These are phyloP conservation scores for Ctenosaura bakeri DNA, from an alignment of 2,797 vertebrate species.

Conservation along the genomic window DNA sequence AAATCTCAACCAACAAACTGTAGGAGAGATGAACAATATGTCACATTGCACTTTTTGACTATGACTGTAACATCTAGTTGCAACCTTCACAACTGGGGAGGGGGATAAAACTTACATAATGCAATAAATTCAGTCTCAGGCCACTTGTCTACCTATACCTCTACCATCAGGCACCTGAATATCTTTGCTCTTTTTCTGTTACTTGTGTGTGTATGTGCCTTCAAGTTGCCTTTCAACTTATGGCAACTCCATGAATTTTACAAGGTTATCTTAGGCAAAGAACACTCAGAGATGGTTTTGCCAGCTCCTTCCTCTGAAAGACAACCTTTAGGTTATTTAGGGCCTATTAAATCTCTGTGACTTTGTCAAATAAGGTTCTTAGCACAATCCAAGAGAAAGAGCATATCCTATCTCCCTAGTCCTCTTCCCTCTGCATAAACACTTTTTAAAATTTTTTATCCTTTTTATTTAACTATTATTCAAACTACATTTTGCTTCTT, in stretches of 20 bases:
- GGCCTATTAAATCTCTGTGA: too few relatives aligned
- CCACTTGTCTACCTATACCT: constrained; percentile 27
- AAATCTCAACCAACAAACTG: not conserved
- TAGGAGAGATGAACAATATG: not conserved
- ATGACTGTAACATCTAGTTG: not conserved
- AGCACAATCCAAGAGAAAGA: too few relatives aligned
- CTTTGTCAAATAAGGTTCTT: too few relatives aligned
- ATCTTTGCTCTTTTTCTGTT: fast-evolving
- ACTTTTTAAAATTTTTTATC: not conserved
- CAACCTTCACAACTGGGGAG: not conserved
- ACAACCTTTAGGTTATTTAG: too few relatives aligned
- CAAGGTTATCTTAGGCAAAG: too few relatives aligned
- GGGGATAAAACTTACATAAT: constrained; percentile 12
- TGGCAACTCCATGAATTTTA: too few relatives aligned
- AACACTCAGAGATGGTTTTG: too few relatives aligned
- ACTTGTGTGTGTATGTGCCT: not conserved
- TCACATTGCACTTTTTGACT: not conserved
- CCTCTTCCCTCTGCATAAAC: too few relatives aligned
- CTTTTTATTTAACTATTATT: not conserved
- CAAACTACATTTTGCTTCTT: constrained; percentile 8
- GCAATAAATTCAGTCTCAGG: not conserved
- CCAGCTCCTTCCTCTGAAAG: too few relatives aligned
- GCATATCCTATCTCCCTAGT: too few relatives aligned
- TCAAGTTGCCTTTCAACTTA: not conserved
- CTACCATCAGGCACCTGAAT: not conserved